phyloP scores from a whole-genome alignment of 2,888 invertebrate species.

The Himalopsyche japonica region DNA sequence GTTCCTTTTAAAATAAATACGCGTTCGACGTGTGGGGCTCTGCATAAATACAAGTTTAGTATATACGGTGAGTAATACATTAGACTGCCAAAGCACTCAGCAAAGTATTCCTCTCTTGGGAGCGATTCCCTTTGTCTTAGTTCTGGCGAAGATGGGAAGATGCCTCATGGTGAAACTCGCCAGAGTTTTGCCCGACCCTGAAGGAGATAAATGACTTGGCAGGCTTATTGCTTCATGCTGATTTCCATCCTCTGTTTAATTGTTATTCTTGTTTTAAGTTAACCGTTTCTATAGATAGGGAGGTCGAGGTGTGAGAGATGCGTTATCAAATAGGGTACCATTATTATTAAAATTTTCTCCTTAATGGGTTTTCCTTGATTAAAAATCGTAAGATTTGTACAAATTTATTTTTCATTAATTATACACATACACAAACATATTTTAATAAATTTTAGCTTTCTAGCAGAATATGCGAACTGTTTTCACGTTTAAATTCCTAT shows the following conservation, averaged over 20 bases:
- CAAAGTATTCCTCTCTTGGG: constrained; percentile 40
- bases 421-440: too few species aligned
- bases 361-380: background rate
- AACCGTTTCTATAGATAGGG: constrained; percentile 22
- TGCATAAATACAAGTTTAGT: background rate
- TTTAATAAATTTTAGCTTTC: too few species aligned
- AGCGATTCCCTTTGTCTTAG: constrained; percentile 39
- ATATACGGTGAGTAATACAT: constrained; percentile 36
- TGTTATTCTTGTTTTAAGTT: constrained; percentile 39
- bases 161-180: background rate
- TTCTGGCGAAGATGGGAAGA: background rate
- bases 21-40: background rate
- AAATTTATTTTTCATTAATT: too few species aligned
- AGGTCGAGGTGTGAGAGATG: background rate
- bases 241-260: constrained; percentile 39
- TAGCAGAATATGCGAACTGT: too few species aligned
- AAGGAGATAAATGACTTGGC: constrained; percentile 40
- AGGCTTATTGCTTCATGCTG: constrained; percentile 40
- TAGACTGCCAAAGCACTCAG: constrained; percentile 40
- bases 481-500: too few species aligned
- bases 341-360: background rate
- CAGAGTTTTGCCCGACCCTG: constrained; percentile 16
- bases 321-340: background rate
- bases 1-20: background rate
- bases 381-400: too few species aligned